Evolutionary conservation across 2,888 invertebrate genomes (phyloP).

Genomic region (Ephialtes manifestator): DNA sequence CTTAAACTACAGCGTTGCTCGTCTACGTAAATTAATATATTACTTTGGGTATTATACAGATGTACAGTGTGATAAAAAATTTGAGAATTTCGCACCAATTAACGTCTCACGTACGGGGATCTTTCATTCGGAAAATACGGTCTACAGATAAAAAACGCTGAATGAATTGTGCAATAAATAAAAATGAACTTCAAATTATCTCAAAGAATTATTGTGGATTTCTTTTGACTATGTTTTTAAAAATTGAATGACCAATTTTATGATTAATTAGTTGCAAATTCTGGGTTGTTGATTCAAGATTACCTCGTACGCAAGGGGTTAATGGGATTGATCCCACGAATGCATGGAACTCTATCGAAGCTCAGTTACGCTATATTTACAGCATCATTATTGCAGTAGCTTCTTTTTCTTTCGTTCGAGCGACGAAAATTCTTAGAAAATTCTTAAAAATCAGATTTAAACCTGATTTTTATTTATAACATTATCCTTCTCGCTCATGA

Average conservation of each 20-base stretch:
- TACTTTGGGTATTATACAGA: slow-evolving; percentile 65
- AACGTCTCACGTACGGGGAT: neutral
- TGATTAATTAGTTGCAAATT: neutral
- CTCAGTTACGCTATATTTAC: slow-evolving; percentile 67
- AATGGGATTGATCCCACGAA: slow-evolving; percentile 14
- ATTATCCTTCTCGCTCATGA: slow-evolving; percentile 85
- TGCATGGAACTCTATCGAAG: slow-evolving; percentile 63
- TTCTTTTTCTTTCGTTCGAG: neutral
- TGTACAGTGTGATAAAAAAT: slow-evolving; percentile 57
- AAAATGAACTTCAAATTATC: neutral
- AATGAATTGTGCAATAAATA: neutral
- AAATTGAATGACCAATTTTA: neutral
- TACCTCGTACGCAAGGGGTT: neutral
- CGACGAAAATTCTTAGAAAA: slow-evolving; percentile 20
- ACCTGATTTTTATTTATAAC: slow-evolving; percentile 75
- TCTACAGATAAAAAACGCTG: too few relatives aligned
- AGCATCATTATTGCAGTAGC: slow-evolving; percentile 34
- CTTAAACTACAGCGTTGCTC: slow-evolving; percentile 20
- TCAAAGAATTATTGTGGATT: neutral
- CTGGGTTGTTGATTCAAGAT: neutral
- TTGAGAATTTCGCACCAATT: neutral
- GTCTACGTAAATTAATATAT: slow-evolving; percentile 32
- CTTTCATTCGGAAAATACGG: neutral
- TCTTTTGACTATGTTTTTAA: neutral
- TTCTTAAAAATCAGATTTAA: too few relatives aligned